Evolutionary conservation across 2,113 vertebrate species (phyloP).

Genomic region (Oryzias celebensis): DNA sequence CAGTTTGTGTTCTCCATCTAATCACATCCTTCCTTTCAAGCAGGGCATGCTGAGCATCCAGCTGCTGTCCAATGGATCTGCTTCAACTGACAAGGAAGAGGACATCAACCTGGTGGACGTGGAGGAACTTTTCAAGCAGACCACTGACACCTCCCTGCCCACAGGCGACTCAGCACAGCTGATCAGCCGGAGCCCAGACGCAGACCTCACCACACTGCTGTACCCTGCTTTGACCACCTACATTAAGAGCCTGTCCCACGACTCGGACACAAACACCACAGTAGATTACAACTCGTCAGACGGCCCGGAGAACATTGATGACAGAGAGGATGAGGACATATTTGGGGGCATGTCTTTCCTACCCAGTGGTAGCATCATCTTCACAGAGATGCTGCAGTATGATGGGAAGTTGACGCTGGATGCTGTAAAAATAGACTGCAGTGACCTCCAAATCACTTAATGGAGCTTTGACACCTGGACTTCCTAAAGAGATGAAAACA

Average conservation of each 20-base stretch:
- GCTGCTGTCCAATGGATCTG: constrained; percentile 39
- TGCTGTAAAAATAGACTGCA: constrained; percentile 74
- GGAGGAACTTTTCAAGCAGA: constrained; percentile 61
- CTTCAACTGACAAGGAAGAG: constrained; percentile 50
- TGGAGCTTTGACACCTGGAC: constrained; percentile 6
- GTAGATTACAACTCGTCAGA: constrained; percentile 70
- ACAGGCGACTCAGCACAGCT: neutral
- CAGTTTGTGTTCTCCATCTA: neutral
- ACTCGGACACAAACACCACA: constrained; percentile 68
- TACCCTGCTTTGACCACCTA: constrained; percentile 57
- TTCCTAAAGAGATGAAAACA: neutral
- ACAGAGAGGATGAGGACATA: constrained; percentile 40
- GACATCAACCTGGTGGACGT: constrained; percentile 65
- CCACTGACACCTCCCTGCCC: neutral
- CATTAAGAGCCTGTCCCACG: constrained; percentile 76
- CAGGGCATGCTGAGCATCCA: constrained; percentile 64
- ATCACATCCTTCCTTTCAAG: neutral
- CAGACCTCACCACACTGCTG: neutral
- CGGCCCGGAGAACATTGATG: constrained; percentile 9
- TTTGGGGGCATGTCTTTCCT: constrained; percentile 45
- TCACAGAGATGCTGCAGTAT: constrained; percentile 34
- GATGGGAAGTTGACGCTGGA: constrained; percentile 74
- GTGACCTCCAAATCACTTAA: constrained; percentile 40
- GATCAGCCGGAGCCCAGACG: neutral
- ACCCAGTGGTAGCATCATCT: constrained; percentile 53